Conservation (phyloP, 2,888 invertebrate genomes). For the Limnephilus auricula region DNA sequence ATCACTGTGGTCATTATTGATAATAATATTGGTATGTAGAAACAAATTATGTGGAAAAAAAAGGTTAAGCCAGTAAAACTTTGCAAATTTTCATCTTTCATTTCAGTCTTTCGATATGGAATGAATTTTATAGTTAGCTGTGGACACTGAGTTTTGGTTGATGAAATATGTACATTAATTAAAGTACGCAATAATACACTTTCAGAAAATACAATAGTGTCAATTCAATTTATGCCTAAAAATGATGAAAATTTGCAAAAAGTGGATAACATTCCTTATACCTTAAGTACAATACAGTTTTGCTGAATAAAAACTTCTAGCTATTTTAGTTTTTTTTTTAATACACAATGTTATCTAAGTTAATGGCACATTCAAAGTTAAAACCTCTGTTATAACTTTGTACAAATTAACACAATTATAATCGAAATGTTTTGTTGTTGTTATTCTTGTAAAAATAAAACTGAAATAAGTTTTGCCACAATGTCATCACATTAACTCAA, state of each 20-base stretch:
- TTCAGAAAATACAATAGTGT: not conserved
- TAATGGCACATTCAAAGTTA: constrained; percentile 34
- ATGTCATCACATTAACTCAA: not conserved
- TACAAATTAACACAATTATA: constrained; percentile 8
- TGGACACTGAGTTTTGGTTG: not conserved
- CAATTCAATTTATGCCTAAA: not conserved
- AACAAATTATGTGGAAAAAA: not conserved
- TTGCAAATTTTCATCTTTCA: constrained; percentile 16
- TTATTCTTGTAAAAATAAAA: not conserved
- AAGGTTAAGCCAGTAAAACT: not conserved
- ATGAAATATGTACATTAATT: not conserved
- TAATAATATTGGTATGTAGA: not conserved
- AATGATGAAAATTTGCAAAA: constrained; percentile 6
- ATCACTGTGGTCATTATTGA: not conserved
- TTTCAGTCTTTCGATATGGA: constrained; percentile 27
- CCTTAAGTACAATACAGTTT: constrained; percentile 3
- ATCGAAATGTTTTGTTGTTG: not conserved
- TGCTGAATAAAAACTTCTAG: not conserved
- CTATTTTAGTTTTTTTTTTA: not conserved
- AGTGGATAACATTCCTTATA: not conserved
- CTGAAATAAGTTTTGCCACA: not conserved
- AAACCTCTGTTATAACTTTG: not conserved
- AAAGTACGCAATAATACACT: not conserved
- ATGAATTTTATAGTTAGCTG: constrained; percentile 11
- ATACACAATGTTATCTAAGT: constrained; percentile 13